These are phyloP conservation scores for Apistogramma diplotaenia DNA, from an alignment of 2,113 vertebrate genomes.

Conservation along the genomic window DNA sequence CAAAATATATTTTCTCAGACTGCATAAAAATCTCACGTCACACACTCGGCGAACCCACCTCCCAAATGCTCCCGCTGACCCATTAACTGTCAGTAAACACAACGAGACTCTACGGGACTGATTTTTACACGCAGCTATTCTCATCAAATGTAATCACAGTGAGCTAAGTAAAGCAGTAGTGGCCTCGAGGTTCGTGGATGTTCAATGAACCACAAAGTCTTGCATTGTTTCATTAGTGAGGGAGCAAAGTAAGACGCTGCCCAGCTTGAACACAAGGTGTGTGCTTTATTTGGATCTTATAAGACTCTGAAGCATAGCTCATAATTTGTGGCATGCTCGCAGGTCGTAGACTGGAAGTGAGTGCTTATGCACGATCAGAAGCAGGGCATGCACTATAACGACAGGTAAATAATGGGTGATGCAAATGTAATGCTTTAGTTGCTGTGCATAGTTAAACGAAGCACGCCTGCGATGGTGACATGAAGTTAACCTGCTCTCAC, in stretches of 20 bases:
- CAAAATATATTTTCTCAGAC: background rate
- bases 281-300: background rate
- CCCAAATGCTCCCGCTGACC: background rate
- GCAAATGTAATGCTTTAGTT: background rate
- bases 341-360: background rate
- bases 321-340: background rate
- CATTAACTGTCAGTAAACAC: background rate
- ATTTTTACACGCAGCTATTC: conserved; percentile 17
- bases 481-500: conserved; percentile 11
- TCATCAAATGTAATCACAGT: conserved; percentile 35
- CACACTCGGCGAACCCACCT: background rate
- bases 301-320: background rate
- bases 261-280: conserved; percentile 1
- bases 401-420: background rate
- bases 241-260: conserved; percentile 33
- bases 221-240: conserved; percentile 63
- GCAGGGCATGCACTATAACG: background rate
- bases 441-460: background rate
- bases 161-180: conserved; percentile 64
- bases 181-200: conserved; percentile 47
- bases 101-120: background rate
- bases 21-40: background rate
- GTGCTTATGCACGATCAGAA: background rate
- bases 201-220: conserved; percentile 60
- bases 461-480: background rate